Evolutionary conservation across 2,113 vertebrate genomes (phyloP), one percentile per base, ranked within the genome.

Genomic region (Eurystomus gularis): DNA sequence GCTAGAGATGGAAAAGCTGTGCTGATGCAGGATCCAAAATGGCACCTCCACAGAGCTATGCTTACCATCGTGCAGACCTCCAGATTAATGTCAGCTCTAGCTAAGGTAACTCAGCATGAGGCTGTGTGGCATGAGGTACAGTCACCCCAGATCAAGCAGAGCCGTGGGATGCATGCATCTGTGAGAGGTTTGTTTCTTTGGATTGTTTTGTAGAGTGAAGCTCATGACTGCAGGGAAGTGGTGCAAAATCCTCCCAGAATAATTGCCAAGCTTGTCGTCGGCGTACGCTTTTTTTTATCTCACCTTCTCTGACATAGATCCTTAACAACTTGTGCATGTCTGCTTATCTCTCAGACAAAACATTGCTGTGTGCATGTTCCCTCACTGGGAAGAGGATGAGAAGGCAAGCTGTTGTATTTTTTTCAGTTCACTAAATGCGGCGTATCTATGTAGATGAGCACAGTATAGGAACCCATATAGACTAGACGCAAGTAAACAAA

Each of bases 321-420:
- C 0, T 0, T 84, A 94, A 87, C 84, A 93, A 94, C 86, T 95
- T 91, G 65, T 78, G 73, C 40, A 7, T 82, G 81, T 86, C 72
- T 96, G 61, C 73, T 82, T 91, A 75, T 93, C 57, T 84, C 1
- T 93, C 86, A 97, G 93, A 87, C 91, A 69, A 93, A 96, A 97
- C 82, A 94, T 93, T 94, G 77, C 73, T 86, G 39, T 82, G 62
- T 90, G 73, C 44, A 4, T 52, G 31, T 95, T 96, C 46, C 81
- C 51, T 89, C 49, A 40, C 54, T 48, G 48, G 57, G 69, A 96
- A 96, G 89, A 92, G 35, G 55, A 90, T 95, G 75, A 60, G 88
- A 93, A 94, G 72, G 40, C 87, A 96, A 93, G 78, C 94, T 94
- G 91, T 88, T 94, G 31, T 64, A 25, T 60, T 64, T 84, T 86